A percentile compares a stretch with the other conserved stretches of the same genome.
These are phyloP conservation scores for Nebria salina DNA, from an alignment of 2,888 invertebrate genomes.

Conservation along the genomic window DNA sequence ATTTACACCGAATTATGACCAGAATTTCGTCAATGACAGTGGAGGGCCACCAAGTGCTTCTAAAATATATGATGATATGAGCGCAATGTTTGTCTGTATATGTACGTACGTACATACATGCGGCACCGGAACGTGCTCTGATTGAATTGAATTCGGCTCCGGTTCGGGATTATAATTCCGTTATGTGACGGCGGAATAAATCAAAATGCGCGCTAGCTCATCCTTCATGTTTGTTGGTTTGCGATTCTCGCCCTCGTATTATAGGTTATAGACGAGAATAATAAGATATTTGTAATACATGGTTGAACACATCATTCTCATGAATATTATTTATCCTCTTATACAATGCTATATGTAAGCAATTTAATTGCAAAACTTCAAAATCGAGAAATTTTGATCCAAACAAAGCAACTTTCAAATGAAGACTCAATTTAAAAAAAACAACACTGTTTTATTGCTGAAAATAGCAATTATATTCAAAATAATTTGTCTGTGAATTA, in stretches of 20 bases:
- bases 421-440: too few species aligned
- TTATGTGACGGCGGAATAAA: conserved; percentile 1
- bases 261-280: neutral
- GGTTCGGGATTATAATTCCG: conserved; percentile 1
- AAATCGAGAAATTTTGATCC: too few species aligned
- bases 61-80: neutral
- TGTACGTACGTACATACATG: neutral
- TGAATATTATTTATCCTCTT: neutral
- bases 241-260: neutral
- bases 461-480: too few species aligned
- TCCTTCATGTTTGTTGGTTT: neutral
- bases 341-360: neutral
- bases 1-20: neutral
- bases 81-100: neutral
- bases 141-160: neutral
- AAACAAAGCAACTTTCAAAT: too few species aligned
- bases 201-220: neutral
- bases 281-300: neutral
- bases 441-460: too few species aligned
- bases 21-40: neutral
- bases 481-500: too few species aligned
- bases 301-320: neutral
- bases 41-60: neutral
- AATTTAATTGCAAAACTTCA: too few species aligned
- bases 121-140: neutral